Conservation (phyloP, 2,888 invertebrate genomes). For the Hylaea fasciaria region DNA sequence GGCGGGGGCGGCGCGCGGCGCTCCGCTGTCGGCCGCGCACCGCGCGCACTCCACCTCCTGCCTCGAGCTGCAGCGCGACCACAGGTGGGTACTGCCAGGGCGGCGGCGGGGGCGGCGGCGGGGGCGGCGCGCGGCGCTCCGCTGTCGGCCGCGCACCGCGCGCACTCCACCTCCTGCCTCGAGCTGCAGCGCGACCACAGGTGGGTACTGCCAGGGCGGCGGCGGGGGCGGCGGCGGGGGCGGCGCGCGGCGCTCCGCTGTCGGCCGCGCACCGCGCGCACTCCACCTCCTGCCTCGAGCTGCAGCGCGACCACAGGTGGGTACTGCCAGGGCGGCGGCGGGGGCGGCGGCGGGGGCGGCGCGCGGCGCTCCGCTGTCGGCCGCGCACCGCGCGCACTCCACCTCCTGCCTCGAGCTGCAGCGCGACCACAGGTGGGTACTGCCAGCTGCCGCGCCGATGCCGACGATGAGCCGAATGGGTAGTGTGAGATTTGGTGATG, state of each 20-base stretch:
- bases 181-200: slow-evolving; percentile 73
- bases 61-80: slow-evolving; percentile 78
- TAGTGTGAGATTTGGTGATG: too few relatives aligned
- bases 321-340: slow-evolving; percentile 61
- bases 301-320: slow-evolving; percentile 60
- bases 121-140: background rate
- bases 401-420: slow-evolving; percentile 87
- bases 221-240: too few relatives aligned
- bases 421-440: slow-evolving; percentile 45
- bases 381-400: slow-evolving; percentile 59
- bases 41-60: slow-evolving; percentile 82
- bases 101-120: too few relatives aligned
- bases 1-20: background rate
- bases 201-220: slow-evolving; percentile 27
- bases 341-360: slow-evolving; percentile 51
- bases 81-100: slow-evolving; percentile 41
- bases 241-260: background rate
- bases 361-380: background rate
- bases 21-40: slow-evolving; percentile 42
- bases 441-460: too few relatives aligned
- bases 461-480: too few relatives aligned
- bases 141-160: slow-evolving; percentile 50
- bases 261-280: slow-evolving; percentile 50
- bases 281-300: slow-evolving; percentile 87
- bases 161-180: slow-evolving; percentile 84